Percentiles rank a stretch among this genome's conserved stretches.
These are phyloP conservation scores for Diadromus collaris DNA, from an alignment of 2,888 invertebrate species.

Conservation along the genomic window DNA sequence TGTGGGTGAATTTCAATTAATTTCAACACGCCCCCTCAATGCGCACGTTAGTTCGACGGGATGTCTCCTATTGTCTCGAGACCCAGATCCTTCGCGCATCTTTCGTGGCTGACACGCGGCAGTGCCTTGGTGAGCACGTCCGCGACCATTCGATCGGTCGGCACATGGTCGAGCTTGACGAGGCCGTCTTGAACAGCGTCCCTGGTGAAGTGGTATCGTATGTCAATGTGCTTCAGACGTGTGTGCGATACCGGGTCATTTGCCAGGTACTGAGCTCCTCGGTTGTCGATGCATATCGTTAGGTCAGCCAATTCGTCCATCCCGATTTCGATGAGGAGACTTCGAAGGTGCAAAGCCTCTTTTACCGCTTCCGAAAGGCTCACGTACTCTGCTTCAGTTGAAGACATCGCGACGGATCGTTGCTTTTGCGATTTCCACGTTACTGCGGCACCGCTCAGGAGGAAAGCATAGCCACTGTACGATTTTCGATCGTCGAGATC, in stretches of 20 bases:
- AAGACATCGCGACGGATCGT: constrained; percentile 43
- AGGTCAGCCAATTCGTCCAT: neutral
- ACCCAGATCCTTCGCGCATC: constrained; percentile 37
- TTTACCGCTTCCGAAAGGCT: constrained; percentile 50
- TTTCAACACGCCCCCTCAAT: constrained; percentile 57
- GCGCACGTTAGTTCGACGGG: neutral
- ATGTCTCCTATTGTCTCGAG: neutral
- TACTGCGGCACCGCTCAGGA: constrained; percentile 34
- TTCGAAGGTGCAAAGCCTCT: constrained; percentile 44
- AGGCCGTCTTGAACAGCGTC: constrained; percentile 38
- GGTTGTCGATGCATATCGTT: constrained; percentile 55
- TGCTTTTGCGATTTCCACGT: constrained; percentile 61
- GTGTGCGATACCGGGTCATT: constrained; percentile 56
- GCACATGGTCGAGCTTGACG: constrained; percentile 42
- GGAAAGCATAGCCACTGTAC: constrained; percentile 39
- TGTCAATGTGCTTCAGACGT: constrained; percentile 58
- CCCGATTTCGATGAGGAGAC: constrained; percentile 49
- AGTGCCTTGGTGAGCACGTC: constrained; percentile 58
- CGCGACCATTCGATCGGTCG: constrained; percentile 54
- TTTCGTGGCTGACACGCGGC: constrained; percentile 31
- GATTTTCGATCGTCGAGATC: constrained; percentile 29
- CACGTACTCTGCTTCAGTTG: constrained; percentile 46
- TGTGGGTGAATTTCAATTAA: neutral
- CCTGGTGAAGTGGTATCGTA: constrained; percentile 56
- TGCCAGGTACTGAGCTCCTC: constrained; percentile 51